Conservation (phyloP, 2,888 invertebrate genomes). For the Argyresthia goedartella region DNA sequence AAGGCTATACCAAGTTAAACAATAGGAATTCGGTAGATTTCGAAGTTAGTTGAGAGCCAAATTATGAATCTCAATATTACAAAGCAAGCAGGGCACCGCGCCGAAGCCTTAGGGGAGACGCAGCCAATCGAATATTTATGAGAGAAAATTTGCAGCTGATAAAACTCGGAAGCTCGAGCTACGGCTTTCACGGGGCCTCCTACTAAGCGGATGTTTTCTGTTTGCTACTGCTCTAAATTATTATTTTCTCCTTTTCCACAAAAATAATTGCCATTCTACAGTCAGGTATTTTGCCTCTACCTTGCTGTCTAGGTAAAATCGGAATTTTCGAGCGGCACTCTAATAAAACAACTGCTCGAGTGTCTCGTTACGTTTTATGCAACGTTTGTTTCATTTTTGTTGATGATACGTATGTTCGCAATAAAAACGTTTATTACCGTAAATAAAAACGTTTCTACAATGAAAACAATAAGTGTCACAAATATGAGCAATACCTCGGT, state of each 20-base stretch:
- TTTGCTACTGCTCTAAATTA: slow-evolving; percentile 6
- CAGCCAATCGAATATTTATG: slow-evolving; percentile 60
- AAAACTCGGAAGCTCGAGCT: slow-evolving; percentile 26
- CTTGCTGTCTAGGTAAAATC: not conserved
- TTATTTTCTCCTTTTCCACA: not conserved
- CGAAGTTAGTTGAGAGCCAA: slow-evolving; percentile 42
- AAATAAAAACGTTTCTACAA: slow-evolving; percentile 5
- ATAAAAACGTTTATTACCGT: slow-evolving; percentile 7
- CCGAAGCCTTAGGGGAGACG: slow-evolving; percentile 17
- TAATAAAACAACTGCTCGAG: not conserved
- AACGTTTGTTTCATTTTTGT: not conserved
- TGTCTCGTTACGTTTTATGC: not conserved
- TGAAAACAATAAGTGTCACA: slow-evolving; percentile 10
- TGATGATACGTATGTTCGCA: slow-evolving; percentile 1
- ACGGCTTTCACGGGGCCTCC: slow-evolving; percentile 6
- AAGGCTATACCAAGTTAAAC: too few species aligned
- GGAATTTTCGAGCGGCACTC: not conserved
- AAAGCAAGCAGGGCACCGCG: slow-evolving; percentile 27
- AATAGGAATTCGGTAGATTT: slow-evolving; percentile 27
- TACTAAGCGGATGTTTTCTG: slow-evolving; percentile 35
- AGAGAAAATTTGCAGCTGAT: slow-evolving; percentile 61
- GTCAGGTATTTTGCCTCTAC: not conserved
- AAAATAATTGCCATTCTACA: slow-evolving; percentile 2
- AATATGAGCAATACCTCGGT: slow-evolving; percentile 20
- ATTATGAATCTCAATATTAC: slow-evolving; percentile 58